Base-by-base conservation (phyloP, 2,113 vertebrate genomes). In the Aramus guarauna region DNA sequence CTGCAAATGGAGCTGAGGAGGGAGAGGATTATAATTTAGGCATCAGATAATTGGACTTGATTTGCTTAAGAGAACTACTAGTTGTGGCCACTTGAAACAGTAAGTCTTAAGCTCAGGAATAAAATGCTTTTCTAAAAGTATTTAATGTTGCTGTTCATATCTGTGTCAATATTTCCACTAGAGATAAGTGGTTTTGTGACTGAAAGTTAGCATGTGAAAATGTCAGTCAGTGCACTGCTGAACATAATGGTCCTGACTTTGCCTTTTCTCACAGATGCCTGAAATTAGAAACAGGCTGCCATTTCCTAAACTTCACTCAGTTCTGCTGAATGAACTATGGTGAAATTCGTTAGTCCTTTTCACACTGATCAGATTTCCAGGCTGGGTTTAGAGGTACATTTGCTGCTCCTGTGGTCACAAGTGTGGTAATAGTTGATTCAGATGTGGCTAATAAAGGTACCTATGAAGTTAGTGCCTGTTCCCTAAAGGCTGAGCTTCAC, bases 11-110 rank as follows among this genome's bases (percentile, higher is more conserved):
- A 93, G 71, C 85, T 77, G 78, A 92, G 87, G 59, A 92, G 62
- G 81, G 94, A 90, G 58, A 95, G 53, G 87, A 95, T 94, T 95
- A 80, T 95, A 97, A 95, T 94, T 96, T 94, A 96, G 91, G 80
- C 89, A 83, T 94, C 87, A 88, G 89, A 91, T 94, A 96, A 96
- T 92, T 95, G 63, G 84, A 88, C 55, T 88, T 96, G 88, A 94
- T 97, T 96, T 96, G 63, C 90, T 88, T 97, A 94, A 90, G 66
- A 93, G 96, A 91, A 67, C 36, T 88, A 79, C 87, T 85, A 63
- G 94, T 90, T 89, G 63, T 92, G 87, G 91, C 93, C 15, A 36
- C 91, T 95, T 94, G 93, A 91, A 96, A 91, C 80, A 83, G 77
- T 75, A 89, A 68, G 80, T 93, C 89, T 68, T 92, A 62, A 88